Percentiles rank a stretch among this genome's conserved stretches.
These are phyloP conservation scores for Coregonus suidteri DNA, from an alignment of 2,797 vertebrate genomes.

Conservation along the genomic window DNA sequence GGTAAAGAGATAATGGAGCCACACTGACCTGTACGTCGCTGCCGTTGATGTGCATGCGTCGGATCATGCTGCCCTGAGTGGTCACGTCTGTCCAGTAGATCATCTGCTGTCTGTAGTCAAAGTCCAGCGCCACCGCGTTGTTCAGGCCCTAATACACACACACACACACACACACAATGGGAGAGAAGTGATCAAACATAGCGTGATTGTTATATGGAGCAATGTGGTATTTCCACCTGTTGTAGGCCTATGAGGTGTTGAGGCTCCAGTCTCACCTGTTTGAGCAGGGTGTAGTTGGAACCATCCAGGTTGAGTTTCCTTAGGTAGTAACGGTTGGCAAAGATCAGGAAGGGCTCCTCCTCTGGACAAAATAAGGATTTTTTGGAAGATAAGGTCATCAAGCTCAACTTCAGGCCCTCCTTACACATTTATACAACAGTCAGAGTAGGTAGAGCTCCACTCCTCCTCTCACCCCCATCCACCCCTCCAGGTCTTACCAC, in stretches of 20 bases:
- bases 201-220: neutral
- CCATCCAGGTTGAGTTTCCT: slow-evolving; percentile 95
- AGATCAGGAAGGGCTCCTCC: slow-evolving; percentile 94
- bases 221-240: neutral
- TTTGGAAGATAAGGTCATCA: neutral
- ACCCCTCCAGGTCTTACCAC: slow-evolving; percentile 81
- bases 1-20: no score
- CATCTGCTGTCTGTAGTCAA: slow-evolving; percentile 94
- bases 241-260: neutral
- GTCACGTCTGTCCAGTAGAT: slow-evolving; percentile 99
- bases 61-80: slow-evolving; percentile 98
- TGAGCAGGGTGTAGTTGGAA: slow-evolving; percentile 94
- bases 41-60: slow-evolving; percentile 93
- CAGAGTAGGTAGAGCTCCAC: no score
- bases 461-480: slow-evolving; percentile 44
- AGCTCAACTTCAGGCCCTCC: neutral
- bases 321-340: slow-evolving; percentile 96
- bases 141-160: slow-evolving; percentile 85
- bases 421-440: slow-evolving; percentile 33
- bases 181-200: neutral
- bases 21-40: slow-evolving; percentile 88
- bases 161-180: slow-evolving; percentile 22
- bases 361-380: slow-evolving; percentile 59
- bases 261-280: slow-evolving; percentile 79
- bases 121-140: slow-evolving; percentile 95